Percentiles rank a stretch among this genome's conserved stretches.
These are phyloP conservation scores for Cathartes aura DNA, from an alignment of 2,113 vertebrate species.

Conservation along the genomic window DNA sequence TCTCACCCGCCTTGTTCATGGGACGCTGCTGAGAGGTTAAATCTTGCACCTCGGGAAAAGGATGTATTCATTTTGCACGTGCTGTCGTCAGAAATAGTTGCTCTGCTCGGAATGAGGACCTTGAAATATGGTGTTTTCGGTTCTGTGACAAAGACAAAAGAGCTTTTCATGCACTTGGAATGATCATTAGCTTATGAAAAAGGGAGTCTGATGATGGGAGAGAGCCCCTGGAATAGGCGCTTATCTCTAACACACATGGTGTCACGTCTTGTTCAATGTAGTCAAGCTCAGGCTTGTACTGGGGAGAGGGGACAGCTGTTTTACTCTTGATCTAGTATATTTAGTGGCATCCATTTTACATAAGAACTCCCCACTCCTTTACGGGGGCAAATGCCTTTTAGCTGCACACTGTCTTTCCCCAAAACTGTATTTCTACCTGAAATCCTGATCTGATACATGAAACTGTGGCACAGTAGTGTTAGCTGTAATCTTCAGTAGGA, in stretches of 20 bases:
- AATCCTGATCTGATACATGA: not conserved
- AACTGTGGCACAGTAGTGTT: not conserved
- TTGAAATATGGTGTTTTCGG: not conserved
- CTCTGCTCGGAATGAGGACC: not conserved
- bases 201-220: not conserved
- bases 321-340: not conserved
- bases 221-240: not conserved
- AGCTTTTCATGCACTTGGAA: not conserved
- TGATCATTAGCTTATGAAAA: not conserved
- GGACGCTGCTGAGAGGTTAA: not conserved
- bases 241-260: not conserved
- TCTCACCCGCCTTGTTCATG: not conserved
- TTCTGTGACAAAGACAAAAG: not conserved
- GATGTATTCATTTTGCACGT: not conserved
- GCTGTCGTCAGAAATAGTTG: not conserved
- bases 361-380: not conserved
- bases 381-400: not conserved
- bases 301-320: not conserved
- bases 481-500: not conserved
- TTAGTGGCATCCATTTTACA: not conserved
- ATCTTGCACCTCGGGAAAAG: not conserved
- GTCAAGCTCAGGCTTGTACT: not conserved
- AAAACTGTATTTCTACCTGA: not conserved
- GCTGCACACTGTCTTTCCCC: not conserved
- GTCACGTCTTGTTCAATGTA: not conserved